Conservation (phyloP, 2,888 invertebrate species). For the Macaria liturata region DNA sequence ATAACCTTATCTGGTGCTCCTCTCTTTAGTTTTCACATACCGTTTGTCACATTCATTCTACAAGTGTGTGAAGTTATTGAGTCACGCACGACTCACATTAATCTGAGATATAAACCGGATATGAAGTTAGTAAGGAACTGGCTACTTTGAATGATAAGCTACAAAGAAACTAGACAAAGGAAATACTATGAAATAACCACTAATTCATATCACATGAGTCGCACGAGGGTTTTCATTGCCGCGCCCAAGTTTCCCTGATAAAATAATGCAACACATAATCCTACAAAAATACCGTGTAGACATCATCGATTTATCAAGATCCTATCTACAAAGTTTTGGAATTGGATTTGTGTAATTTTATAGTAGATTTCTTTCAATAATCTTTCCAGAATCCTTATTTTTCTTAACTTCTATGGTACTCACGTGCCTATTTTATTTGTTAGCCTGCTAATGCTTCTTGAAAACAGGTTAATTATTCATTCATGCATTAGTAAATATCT, state of each 20-base stretch:
- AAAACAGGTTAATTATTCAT: too few species aligned
- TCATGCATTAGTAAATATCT: too few species aligned
- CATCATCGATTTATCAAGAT: slow-evolving; percentile 58
- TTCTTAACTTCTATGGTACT: too few species aligned
- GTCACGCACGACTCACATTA: not conserved
- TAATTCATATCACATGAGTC: slow-evolving; percentile 10
- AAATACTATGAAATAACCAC: slow-evolving; percentile 4
- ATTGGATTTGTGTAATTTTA: not conserved
- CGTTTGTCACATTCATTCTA: too few species aligned
- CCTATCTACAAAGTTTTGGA: slow-evolving; percentile 27
- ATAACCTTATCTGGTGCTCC: too few species aligned
- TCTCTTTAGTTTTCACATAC: too few species aligned
- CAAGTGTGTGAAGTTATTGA: not conserved
- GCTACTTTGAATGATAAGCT: slow-evolving; percentile 6
- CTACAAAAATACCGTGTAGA: slow-evolving; percentile 42
- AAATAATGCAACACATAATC: slow-evolving; percentile 36
- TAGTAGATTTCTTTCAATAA: not conserved
- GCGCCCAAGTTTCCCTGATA: slow-evolving; percentile 51
- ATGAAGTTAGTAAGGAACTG: slow-evolving; percentile 2
- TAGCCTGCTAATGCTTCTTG: too few species aligned
- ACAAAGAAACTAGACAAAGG: slow-evolving; percentile 5
- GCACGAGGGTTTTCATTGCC: slow-evolving; percentile 34
- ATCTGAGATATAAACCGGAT: slow-evolving; percentile 4
- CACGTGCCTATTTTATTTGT: too few species aligned
- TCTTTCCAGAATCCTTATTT: not conserved